Base-by-base conservation (phyloP, 2,113 vertebrate genomes). In the Falcunculus frontatus region DNA sequence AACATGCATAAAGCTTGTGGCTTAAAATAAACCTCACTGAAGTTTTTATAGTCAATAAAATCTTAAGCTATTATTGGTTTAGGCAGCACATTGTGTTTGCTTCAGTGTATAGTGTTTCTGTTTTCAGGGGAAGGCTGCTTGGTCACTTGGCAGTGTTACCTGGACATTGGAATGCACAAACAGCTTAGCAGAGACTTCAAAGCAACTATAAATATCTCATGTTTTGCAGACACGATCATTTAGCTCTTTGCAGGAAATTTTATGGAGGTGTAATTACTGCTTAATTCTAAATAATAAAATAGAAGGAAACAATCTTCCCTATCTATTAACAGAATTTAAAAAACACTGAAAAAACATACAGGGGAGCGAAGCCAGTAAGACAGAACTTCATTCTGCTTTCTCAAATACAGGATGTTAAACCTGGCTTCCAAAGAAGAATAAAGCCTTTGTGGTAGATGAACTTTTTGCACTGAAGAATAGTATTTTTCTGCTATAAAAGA, bases 111-210 rank as follows among this genome's bases (percentile, higher is more conserved):
- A 68, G 73, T 62, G 76, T 87, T 87, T 85, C 75, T 97, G 84
- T 88, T 78, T 88, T 72, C 25, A 69, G 75, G 73, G 29, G 26
- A 80, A 59, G 62, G 29, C 30, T 62, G 50, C 90, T 94, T 55
- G 53, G 94, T 96, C 7, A 11, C 94, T 88, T 96, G 73, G 90
- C 84, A 89, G 60, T 32, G 92, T 96, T 92, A 95, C 96, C 86
- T 89, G 91, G 96, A 55, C 49, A 89, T 7, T 42, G 26, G 53
- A 77, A 49, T 11, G 29, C 44, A 67, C 7, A 65, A 57, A 85
- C 26, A 67, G 11, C 47, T 65, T 32, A 67, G 46, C 62, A 74
- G 41, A 52, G 39, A 60, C 80, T 94, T 92, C 89, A 86, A 96
- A 93, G 91, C 6, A 13, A 39, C 84, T 53, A 50, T 26, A 53